Conservation (phyloP, 2,888 invertebrate species). For the Platycnemis pennipes region DNA sequence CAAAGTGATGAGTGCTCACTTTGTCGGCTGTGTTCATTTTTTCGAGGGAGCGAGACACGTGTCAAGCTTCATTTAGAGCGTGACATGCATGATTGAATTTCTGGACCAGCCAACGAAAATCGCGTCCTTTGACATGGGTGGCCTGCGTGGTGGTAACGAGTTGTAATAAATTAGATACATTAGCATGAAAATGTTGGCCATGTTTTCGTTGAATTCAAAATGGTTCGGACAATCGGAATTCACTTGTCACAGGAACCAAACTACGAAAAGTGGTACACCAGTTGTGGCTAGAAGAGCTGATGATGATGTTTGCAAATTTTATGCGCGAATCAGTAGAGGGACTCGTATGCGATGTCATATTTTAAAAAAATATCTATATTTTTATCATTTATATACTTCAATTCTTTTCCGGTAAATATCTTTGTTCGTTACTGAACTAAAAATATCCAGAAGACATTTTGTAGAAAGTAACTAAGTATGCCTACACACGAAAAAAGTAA, state of each 20-base stretch:
- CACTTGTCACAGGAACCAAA: not conserved
- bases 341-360: no score
- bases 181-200: not conserved
- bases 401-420: no score
- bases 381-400: no score
- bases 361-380: no score
- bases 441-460: no score
- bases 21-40: not conserved
- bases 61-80: not conserved
- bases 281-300: no score
- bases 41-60: not conserved
- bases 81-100: slow-evolving; percentile 2
- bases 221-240: not conserved
- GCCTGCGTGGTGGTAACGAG: not conserved
- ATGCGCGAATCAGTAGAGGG: no score
- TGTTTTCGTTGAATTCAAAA: not conserved
- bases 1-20: not conserved
- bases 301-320: no score
- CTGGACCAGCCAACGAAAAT: not conserved
- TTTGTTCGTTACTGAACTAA: no score
- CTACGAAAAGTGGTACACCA: no score
- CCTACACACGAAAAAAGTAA: no score
- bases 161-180: not conserved
- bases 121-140: not conserved
- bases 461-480: no score